These are phyloP conservation scores for Scaptodrosophila lebanonensis DNA, from an alignment of 1,140 invertebrate genomes.

Conservation along the genomic window DNA sequence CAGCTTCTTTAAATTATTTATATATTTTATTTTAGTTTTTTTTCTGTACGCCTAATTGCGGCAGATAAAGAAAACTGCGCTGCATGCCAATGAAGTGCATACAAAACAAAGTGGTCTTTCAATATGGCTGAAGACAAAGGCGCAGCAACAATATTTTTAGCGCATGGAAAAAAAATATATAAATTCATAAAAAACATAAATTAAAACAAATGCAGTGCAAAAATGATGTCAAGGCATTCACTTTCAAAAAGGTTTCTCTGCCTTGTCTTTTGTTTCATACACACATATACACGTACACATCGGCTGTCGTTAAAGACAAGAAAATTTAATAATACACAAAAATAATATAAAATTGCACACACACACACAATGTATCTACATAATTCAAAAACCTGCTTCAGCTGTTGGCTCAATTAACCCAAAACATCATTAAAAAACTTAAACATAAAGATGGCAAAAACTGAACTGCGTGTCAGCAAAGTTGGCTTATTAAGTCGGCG, in stretches of 20 bases:
- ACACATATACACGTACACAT: too few species aligned
- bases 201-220: constrained; percentile 15
- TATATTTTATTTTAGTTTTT: too few species aligned
- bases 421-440: constrained; percentile 29
- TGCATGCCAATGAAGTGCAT: too few species aligned
- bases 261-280: too few species aligned
- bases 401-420: constrained; percentile 32
- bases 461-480: constrained; percentile 32
- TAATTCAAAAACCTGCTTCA: constrained; percentile 28
- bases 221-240: constrained; percentile 68
- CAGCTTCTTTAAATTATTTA: too few species aligned
- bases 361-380: constrained; percentile 25
- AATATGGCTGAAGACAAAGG: too few species aligned
- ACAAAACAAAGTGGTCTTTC: too few species aligned
- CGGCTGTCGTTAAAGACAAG: constrained; percentile 11
- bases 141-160: too few species aligned
- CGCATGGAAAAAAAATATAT: constrained; percentile 26
- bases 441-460: neutral
- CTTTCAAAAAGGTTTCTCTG: constrained; percentile 60
- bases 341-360: constrained; percentile 24
- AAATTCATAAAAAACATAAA: constrained; percentile 29
- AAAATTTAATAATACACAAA: constrained; percentile 30
- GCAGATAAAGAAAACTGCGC: too few species aligned
- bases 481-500: constrained; percentile 26
- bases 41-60: too few species aligned